phyloP scores from a whole-genome alignment of 1,140 invertebrate genomes.

The Pseudomyrmex sp. region DNA sequence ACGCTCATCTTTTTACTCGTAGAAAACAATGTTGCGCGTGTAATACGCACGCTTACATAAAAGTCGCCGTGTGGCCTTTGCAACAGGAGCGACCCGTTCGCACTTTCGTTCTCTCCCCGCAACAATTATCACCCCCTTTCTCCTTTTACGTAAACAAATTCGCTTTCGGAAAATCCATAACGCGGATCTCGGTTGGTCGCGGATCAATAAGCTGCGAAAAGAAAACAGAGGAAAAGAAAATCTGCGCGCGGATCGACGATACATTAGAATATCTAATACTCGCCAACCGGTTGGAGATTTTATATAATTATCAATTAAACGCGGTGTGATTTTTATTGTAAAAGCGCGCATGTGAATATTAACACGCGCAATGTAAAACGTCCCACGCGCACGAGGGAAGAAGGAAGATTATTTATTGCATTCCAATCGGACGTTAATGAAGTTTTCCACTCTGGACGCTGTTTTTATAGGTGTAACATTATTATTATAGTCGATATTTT shows the following conservation, averaged over 20 bases:
- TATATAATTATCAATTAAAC: constrained; percentile 49
- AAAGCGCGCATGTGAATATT: neutral
- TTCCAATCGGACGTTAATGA: constrained; percentile 1
- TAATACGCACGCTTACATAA: constrained; percentile 67
- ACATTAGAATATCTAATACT: constrained; percentile 11
- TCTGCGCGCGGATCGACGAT: neutral
- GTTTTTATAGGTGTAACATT: too few species aligned
- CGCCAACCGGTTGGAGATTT: constrained; percentile 47
- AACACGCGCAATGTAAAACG: neutral
- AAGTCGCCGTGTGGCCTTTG: constrained; percentile 41
- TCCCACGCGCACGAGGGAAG: too few species aligned
- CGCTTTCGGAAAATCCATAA: constrained; percentile 40
- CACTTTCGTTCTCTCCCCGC: constrained; percentile 33
- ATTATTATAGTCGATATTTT: neutral
- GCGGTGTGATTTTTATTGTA: constrained; percentile 24
- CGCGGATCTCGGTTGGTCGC: constrained; percentile 35
- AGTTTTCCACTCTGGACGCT: neutral
- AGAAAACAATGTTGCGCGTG: constrained; percentile 74
- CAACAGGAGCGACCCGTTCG: constrained; percentile 2
- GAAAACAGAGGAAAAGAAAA: constrained; percentile 6
- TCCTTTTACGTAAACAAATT: constrained; percentile 67
- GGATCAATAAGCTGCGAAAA: constrained; percentile 29
- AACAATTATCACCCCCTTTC: constrained; percentile 66
- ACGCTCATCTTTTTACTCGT: constrained; percentile 70
- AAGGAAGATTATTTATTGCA: constrained; percentile 30